Evolutionary conservation across 2,797 vertebrate genomes (phyloP).

Genomic region (Macropodus opercularis): DNA sequence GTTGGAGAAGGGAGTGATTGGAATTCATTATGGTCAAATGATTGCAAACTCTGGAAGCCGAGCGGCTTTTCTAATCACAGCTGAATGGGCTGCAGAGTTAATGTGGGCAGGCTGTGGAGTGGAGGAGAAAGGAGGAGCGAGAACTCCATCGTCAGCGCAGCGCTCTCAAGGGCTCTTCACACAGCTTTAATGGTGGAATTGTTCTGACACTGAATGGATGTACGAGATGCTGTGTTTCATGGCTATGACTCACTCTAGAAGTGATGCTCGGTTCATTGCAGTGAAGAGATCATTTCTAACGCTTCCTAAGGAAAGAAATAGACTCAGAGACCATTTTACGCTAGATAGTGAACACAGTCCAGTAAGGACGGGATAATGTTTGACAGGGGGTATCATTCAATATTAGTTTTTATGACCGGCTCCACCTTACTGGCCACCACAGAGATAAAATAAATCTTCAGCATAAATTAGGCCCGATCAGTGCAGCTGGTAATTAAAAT

Average conservation of each 20-base stretch:
- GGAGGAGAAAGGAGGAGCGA: conserved; percentile 69
- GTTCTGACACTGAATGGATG: conserved; percentile 76
- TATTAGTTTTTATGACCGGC: no score
- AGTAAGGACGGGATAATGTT: no score
- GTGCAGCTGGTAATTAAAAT: no score
- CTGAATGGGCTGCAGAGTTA: conserved; percentile 79
- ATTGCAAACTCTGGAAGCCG: conserved; percentile 83
- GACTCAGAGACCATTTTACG: no score
- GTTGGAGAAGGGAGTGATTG: conserved; percentile 75
- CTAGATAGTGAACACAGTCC: no score
- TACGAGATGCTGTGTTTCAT: conserved; percentile 59
- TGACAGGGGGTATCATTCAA: no score
- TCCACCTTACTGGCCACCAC: no score
- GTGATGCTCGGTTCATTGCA: conserved; percentile 30
- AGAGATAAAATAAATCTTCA: no score
- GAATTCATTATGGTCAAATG: conserved; percentile 87
- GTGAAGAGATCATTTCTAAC: conserved; percentile 11
- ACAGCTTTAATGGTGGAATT: conserved; percentile 71
- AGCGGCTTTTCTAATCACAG: conserved; percentile 85
- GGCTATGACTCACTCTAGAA: conserved; percentile 50
- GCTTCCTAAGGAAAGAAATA: conserved; percentile 24
- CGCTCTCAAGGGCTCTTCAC: conserved; percentile 74
- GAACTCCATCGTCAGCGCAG: conserved; percentile 64
- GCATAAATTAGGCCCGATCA: no score
- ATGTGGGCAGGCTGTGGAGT: conserved; percentile 75